Evolutionary conservation across 1,140 invertebrate genomes (phyloP).

Genomic region (Helicoverpa zea): DNA sequence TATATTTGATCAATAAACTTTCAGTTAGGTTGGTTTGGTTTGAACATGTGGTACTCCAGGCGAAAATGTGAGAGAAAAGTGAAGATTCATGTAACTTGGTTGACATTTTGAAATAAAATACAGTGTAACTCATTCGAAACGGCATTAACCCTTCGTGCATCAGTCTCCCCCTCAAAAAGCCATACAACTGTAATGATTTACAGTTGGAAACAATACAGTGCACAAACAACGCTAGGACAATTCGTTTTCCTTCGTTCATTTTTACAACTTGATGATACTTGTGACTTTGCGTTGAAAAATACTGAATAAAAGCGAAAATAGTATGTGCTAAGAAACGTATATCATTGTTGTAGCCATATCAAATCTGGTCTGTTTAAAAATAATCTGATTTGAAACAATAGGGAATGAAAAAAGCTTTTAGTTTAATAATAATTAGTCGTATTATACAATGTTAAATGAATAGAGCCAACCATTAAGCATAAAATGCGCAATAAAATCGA

Average conservation of each 20-base stretch:
- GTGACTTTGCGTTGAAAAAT: constrained; percentile 9
- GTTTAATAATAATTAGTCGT: no score
- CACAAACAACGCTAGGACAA: constrained; percentile 22
- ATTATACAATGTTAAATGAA: no score
- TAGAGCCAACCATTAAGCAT: no score
- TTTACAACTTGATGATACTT: constrained; percentile 17
- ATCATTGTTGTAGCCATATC: no score
- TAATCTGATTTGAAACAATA: no score
- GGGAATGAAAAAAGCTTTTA: no score
- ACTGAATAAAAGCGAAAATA: neutral
- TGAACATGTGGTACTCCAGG: neutral
- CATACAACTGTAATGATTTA: constrained; percentile 31
- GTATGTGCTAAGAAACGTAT: neutral
- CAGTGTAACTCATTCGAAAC: neutral
- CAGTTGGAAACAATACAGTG: constrained; percentile 32
- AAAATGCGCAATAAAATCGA: constrained; percentile 4
- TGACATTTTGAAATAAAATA: constrained; percentile 26
- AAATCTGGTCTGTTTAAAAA: no score
- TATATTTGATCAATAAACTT: neutral
- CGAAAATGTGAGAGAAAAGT: neutral
- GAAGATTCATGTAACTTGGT: constrained; percentile 18
- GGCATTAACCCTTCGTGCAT: constrained; percentile 15
- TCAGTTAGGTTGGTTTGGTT: neutral
- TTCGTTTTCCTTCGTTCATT: constrained; percentile 5
- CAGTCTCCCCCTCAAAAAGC: neutral